A percentile compares a stretch with the other conserved stretches of the same genome.
These are phyloP conservation scores for Porites lobata DNA, from an alignment of 92 coral and sea anemone species.

Conservation along the genomic window DNA sequence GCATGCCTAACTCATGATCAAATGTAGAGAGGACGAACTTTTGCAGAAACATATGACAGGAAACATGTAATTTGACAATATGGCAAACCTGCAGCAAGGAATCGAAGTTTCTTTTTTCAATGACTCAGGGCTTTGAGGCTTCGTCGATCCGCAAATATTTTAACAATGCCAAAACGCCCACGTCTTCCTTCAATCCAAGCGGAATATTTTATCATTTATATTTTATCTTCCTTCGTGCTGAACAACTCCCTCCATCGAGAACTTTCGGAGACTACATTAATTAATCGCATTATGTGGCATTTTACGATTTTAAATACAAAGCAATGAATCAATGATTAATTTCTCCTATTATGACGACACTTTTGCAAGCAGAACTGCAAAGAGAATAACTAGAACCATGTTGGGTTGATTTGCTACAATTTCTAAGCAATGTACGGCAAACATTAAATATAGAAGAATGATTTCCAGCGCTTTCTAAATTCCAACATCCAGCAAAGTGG, in stretches of 20 bases:
- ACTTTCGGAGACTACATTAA: not conserved
- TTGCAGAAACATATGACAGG: too few species aligned
- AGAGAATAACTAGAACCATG: not conserved
- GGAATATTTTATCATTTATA: not conserved
- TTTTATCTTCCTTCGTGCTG: not conserved
- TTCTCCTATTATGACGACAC: not conserved
- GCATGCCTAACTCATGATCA: too few species aligned
- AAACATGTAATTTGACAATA: too few species aligned
- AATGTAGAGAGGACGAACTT: too few species aligned
- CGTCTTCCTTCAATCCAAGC: not conserved
- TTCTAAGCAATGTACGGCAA: too few species aligned
- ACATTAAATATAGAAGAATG: too few species aligned
- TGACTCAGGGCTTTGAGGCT: not conserved
- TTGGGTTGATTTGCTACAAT: not conserved
- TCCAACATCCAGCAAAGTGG: not conserved
- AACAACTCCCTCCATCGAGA: constrained; percentile 6
- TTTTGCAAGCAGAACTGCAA: not conserved
- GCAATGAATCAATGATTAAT: not conserved
- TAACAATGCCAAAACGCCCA: not conserved
- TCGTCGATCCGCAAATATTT: not conserved
- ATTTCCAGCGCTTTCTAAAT: not conserved
- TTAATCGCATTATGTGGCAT: not conserved
- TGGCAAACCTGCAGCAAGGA: not conserved
- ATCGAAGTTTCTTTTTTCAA: not conserved
- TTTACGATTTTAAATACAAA: not conserved